Percentiles rank a stretch among this genome's conserved stretches.
Evolutionary conservation across 2,797 vertebrate genomes (phyloP).

Genomic region (Threskiornis aethiopicus): DNA sequence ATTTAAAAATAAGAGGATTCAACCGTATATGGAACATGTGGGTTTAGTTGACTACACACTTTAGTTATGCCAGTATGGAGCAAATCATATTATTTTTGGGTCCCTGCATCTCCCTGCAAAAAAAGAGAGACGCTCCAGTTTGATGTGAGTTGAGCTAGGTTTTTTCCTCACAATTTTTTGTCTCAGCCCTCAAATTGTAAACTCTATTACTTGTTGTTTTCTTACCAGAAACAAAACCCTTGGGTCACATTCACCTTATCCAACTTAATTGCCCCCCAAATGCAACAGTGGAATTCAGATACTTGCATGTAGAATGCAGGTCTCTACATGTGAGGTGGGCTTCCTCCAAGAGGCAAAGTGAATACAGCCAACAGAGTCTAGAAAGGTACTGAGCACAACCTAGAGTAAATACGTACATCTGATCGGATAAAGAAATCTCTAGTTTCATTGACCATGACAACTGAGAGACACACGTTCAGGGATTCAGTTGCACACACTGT

Average conservation of each 20-base stretch:
- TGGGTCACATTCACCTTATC: background rate
- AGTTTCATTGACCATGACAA: background rate
- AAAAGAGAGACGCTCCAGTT: background rate
- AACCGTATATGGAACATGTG: background rate
- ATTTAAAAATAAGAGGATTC: conserved; percentile 11
- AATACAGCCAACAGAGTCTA: background rate
- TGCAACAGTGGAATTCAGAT: background rate
- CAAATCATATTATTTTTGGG: background rate
- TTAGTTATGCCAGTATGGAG: background rate
- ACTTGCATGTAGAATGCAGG: background rate
- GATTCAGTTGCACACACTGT: background rate
- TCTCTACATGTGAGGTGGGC: background rate
- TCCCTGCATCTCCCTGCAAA: background rate
- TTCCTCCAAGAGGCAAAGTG: background rate
- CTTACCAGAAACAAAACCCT: background rate
- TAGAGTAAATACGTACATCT: rapidly evolving
- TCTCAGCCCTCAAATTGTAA: background rate
- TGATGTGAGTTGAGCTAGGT: background rate
- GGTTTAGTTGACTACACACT: background rate
- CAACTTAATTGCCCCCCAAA: background rate
- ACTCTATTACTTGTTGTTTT: background rate
- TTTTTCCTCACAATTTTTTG: background rate
- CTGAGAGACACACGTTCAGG: background rate
- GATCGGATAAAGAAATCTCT: background rate
- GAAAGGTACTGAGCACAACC: background rate